Conservation (phyloP, 2,888 invertebrate species). For the Alcis repandata region DNA sequence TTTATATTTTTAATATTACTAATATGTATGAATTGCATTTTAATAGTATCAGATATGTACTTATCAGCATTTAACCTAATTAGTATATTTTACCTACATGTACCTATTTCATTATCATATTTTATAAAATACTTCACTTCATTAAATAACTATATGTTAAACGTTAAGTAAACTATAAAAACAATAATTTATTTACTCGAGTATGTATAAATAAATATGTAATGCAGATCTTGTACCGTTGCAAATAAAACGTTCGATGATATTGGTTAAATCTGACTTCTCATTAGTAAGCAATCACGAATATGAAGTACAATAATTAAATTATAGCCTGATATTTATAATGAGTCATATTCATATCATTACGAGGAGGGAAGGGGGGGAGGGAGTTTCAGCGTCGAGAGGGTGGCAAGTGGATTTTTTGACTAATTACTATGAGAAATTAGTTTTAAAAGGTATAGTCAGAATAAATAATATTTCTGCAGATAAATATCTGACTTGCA, state of each 20-base stretch:
- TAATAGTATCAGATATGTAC: too few species aligned
- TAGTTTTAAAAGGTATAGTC: too few species aligned
- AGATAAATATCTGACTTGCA: too few species aligned
- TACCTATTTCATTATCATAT: neutral
- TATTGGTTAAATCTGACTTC: constrained; percentile 15
- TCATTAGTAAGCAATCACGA: constrained; percentile 3
- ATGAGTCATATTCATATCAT: neutral
- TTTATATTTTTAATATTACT: too few species aligned
- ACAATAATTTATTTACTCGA: constrained; percentile 7
- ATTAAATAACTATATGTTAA: neutral
- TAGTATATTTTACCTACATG: too few species aligned
- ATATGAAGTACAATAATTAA: neutral
- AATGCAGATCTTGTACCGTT: neutral
- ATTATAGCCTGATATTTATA: neutral
- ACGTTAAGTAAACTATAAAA: neutral
- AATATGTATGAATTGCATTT: too few species aligned
- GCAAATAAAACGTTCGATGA: neutral
- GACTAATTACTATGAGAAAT: too few species aligned
- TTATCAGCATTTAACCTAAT: too few species aligned
- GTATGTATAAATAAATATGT: neutral
- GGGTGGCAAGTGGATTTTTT: too few species aligned
- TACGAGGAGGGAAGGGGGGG: too few species aligned
- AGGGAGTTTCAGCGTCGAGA: too few species aligned
- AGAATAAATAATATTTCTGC: too few species aligned
- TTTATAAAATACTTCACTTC: neutral